Conservation (phyloP, 2,113 vertebrate species). For the Corvus cornix region DNA sequence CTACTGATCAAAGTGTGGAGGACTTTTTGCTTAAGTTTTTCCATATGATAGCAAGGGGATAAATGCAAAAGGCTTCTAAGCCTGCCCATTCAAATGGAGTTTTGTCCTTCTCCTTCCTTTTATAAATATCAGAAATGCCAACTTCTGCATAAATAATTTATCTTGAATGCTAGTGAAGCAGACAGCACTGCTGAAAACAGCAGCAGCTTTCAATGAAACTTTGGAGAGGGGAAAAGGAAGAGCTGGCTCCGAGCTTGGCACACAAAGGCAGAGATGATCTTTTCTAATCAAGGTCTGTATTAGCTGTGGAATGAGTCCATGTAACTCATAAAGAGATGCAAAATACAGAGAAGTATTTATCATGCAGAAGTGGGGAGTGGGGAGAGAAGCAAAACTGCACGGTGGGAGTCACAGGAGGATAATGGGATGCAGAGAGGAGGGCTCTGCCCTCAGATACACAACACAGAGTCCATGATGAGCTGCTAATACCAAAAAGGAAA, state of each 20-base stretch:
- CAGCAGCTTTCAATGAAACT: slow-evolving; percentile 13
- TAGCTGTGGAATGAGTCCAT: background rate
- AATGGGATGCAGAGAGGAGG: background rate
- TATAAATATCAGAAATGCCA: slow-evolving; percentile 2
- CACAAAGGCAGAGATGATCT: background rate
- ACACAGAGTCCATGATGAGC: fast-evolving
- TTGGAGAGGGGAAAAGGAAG: background rate
- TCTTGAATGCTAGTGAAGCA: background rate
- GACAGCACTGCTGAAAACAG: slow-evolving; percentile 7
- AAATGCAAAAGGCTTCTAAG: background rate
- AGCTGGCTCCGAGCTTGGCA: background rate
- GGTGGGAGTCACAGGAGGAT: background rate
- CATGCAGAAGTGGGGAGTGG: background rate
- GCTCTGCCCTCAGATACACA: background rate
- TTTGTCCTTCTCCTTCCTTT: background rate
- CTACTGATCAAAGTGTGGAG: background rate
- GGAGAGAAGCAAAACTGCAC: background rate
- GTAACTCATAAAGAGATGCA: background rate
- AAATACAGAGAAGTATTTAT: background rate
- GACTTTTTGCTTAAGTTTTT: background rate
- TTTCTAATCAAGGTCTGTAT: slow-evolving; percentile 1
- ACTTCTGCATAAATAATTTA: slow-evolving; percentile 1
- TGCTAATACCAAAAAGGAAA: too few species aligned
- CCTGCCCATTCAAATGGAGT: background rate
- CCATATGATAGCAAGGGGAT: background rate